These are phyloP conservation scores for Spermophilus dauricus DNA, from an alignment of 2,113 vertebrate species.

Conservation along the genomic window DNA sequence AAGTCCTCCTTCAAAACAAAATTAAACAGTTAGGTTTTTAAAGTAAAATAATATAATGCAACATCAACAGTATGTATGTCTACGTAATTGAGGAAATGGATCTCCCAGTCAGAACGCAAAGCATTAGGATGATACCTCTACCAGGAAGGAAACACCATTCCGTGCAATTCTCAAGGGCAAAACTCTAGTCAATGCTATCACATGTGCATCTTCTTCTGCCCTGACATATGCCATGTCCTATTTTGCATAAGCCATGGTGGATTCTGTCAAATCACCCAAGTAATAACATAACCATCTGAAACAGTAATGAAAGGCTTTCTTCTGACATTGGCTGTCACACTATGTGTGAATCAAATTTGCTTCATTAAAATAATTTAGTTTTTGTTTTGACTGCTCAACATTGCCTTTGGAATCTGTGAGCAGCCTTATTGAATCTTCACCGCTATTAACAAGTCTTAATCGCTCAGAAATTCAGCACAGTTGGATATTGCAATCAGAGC, in stretches of 20 bases:
- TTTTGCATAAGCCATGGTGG: constrained; percentile 59
- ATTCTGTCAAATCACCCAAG: constrained; percentile 61
- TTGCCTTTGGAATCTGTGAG: constrained; percentile 52
- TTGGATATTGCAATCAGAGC: constrained; percentile 70
- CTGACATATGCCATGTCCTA: constrained; percentile 62
- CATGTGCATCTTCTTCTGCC: neutral
- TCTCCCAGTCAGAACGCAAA: neutral
- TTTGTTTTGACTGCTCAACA: constrained; percentile 69
- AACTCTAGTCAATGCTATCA: neutral
- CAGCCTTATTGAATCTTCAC: constrained; percentile 68
- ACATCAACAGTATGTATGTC: neutral
- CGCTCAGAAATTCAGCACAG: constrained; percentile 72
- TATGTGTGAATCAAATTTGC: constrained; percentile 73
- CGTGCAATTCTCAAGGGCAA: constrained; percentile 15
- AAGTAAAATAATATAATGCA: neutral
- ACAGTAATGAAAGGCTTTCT: constrained; percentile 65
- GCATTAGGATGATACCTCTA: neutral
- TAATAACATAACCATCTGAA: constrained; percentile 67
- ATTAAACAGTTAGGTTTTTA: neutral
- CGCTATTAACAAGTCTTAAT: constrained; percentile 76
- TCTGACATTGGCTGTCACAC: constrained; percentile 78
- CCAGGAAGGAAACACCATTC: neutral
- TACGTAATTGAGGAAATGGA: neutral
- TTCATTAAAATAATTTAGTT: constrained; percentile 76
- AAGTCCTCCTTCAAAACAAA: constrained; percentile 15